Percentiles rank a stretch among this genome's conserved stretches.
Evolutionary conservation across 2,888 invertebrate genomes (phyloP).

Genomic region (Neria commutata): DNA sequence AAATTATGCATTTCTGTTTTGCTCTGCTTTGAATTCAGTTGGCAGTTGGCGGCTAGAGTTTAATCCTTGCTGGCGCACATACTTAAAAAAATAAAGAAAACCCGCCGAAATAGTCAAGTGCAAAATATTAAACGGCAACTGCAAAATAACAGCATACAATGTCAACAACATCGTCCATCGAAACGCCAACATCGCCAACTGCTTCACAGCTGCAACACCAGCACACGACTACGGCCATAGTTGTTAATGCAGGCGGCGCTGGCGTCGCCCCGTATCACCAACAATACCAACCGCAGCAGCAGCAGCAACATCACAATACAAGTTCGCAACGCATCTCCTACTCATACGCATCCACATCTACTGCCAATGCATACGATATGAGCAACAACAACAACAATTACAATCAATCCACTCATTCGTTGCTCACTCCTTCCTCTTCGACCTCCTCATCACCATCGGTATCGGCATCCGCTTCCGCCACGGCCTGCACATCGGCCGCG

Average conservation of each 20-base stretch:
- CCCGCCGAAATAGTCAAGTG: no score
- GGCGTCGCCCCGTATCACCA: constrained; percentile 29
- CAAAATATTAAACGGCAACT: no score
- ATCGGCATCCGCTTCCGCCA: constrained; percentile 24
- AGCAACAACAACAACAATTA: constrained; percentile 24
- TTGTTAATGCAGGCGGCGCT: constrained; percentile 32
- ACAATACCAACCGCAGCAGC: constrained; percentile 27
- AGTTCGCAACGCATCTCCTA: background rate
- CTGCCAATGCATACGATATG: constrained; percentile 21
- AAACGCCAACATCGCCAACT: constrained; percentile 46
- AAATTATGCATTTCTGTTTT: no score
- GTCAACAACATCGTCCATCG: constrained; percentile 48
- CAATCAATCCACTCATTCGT: constrained; percentile 30
- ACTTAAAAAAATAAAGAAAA: no score
- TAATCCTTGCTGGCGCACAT: no score
- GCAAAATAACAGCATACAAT: constrained; percentile 30
- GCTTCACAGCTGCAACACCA: constrained; percentile 37
- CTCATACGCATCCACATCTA: background rate
- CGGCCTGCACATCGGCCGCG: constrained; percentile 34
- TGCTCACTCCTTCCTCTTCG: constrained; percentile 34
- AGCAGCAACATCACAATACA: constrained; percentile 22
- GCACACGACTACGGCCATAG: constrained; percentile 37
- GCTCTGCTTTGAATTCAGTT: no score
- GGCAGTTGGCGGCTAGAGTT: no score
- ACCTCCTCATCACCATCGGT: constrained; percentile 36